Base-by-base conservation (phyloP, 2,113 vertebrate genomes). In the Mormyrus iriodes region DNA sequence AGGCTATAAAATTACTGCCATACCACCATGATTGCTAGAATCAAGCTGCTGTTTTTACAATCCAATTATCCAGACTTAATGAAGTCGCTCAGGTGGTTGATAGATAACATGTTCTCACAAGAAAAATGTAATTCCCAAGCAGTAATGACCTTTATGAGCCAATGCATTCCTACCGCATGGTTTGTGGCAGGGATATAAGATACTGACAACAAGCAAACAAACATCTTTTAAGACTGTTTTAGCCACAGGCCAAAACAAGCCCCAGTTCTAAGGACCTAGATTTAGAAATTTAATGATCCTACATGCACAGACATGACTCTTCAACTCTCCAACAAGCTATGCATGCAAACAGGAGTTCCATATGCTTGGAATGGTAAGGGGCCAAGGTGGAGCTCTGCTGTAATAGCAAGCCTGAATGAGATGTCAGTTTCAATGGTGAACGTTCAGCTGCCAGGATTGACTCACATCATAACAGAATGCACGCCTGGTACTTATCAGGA, bases 1-100 rank as follows among this genome's bases (percentile, higher is more conserved):
- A 49, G 19, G 42, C 82, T n/a, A 39, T n/a, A 49, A 85, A 85
- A 85, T n/a, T 27, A 48, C 8, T 3, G 24, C 13, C 24, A 35
- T 17, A 17, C 84, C 49, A 19, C 48, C 12, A 7, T 48, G 84
- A 31, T 52, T 86, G 85, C 49, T 65, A 44, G 4, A 65, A 44
- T 85, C 88, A 89, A 49, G 42, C 88, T 35, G 15, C n/a, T 27
- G 51, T 31, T 84, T 84, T 21, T 27, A 39, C 55, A n/a, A 61
- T 46, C 53, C 86, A 61, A 61, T 42, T 87, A 44, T n/a, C 35
- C 86, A 42, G 53, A 87, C 86, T 42, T 79, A 79, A 79, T 65
- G 86, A 86, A 86, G 85, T 53, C 35, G 8, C 10, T 55, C 85
- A 53, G 27, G 85, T 53, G 51, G 85, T 9, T 86, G 42, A 85